Conservation (phyloP, 2,113 vertebrate genomes). For the Dicaeum eximium region DNA sequence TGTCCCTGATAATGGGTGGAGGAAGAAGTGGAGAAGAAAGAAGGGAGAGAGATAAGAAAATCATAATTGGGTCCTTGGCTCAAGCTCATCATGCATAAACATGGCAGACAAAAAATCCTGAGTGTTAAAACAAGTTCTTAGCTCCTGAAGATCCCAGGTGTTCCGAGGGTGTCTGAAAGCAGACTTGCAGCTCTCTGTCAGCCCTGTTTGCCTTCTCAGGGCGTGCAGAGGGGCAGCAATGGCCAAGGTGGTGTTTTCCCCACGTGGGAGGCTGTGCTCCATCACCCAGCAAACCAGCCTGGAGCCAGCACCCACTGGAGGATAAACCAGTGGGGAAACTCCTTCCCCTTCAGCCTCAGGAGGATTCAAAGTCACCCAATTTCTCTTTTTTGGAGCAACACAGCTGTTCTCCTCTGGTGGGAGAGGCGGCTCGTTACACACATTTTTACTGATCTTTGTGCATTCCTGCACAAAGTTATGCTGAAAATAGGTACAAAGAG, state of each 20-base stretch:
- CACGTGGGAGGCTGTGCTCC: neutral
- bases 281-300: neutral
- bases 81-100: constrained; percentile 22
- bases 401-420: neutral
- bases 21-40: constrained; percentile 3
- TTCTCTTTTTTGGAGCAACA: neutral
- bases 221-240: neutral
- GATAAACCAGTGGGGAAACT: neutral
- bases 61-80: constrained; percentile 26
- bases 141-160: neutral
- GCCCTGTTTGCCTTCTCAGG: neutral
- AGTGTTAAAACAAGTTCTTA: neutral
- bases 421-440: neutral
- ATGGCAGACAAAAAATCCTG: neutral
- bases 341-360: neutral
- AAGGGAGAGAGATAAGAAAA: neutral
- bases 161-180: neutral
- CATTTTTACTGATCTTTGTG: neutral
- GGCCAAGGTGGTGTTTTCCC: neutral
- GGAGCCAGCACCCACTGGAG: neutral
- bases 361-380: neutral
- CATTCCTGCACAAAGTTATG: neutral
- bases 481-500: neutral
- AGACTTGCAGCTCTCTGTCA: neutral
- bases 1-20: constrained; percentile 37